Evolutionary conservation across 37 sponge, comb jelly and placozoan species (phyloP).

Genomic region (Aplysina aerophoba): DNA sequence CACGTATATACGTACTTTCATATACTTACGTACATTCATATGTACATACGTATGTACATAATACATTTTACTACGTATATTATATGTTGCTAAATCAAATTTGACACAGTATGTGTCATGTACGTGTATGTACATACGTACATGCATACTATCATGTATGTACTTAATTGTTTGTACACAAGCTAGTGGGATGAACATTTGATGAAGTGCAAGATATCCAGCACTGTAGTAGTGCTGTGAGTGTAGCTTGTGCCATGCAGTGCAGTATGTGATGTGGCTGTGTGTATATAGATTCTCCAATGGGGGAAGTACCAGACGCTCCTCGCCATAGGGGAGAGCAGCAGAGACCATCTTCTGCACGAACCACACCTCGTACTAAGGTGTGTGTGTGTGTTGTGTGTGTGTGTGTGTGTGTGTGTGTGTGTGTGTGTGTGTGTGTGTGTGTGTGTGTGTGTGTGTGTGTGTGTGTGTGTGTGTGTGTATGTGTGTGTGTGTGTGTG

Average conservation of each 20-base stretch:
- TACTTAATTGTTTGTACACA: too few relatives aligned
- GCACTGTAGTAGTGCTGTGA: too few relatives aligned
- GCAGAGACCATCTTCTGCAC: too few relatives aligned
- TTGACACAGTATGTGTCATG: not conserved
- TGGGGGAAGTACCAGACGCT: too few relatives aligned
- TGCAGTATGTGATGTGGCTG: too few relatives aligned
- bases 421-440: slow-evolving; percentile 37
- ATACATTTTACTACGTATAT: not conserved
- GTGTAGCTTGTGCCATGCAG: too few relatives aligned
- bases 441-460: slow-evolving; percentile 37
- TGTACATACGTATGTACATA: not conserved
- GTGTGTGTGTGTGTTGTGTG: not conserved
- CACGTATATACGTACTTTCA: not conserved
- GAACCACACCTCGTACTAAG: too few relatives aligned
- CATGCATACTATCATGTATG: too few relatives aligned
- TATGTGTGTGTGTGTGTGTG: slow-evolving; percentile 7
- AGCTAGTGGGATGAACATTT: too few relatives aligned
- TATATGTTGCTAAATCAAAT: not conserved
- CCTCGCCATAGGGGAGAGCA: too few relatives aligned
- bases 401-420: slow-evolving; percentile 18
- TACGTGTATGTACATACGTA: not conserved
- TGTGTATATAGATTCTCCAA: too few relatives aligned
- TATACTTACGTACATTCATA: slow-evolving; percentile 7
- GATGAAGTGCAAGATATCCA: too few relatives aligned
- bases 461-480: slow-evolving; percentile 14